Evolutionary conservation across 2,797 vertebrate genomes (phyloP).

Genomic region (Malurus leucopterus): DNA sequence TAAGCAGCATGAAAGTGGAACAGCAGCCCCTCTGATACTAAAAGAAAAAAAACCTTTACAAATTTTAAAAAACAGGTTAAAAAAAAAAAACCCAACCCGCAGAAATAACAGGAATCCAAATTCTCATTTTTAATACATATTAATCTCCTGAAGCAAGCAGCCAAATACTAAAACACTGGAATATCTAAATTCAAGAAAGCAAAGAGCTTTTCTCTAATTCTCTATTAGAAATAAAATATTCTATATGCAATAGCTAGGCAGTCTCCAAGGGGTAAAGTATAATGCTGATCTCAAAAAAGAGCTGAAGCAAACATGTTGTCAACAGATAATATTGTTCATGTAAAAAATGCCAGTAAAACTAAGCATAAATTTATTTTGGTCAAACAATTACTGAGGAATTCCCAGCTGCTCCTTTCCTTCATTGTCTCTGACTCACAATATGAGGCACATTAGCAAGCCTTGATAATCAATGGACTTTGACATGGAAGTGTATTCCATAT

Average conservation of each 20-base stretch:
- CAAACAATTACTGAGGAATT: background rate
- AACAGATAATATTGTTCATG: background rate
- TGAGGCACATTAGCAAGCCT: background rate
- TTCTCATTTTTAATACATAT: background rate
- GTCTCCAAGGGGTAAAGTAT: background rate
- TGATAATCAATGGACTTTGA: background rate
- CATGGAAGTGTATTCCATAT: background rate
- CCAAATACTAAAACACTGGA: background rate
- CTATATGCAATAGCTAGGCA: background rate
- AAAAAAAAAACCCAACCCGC: rapidly evolving
- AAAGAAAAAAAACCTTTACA: background rate
- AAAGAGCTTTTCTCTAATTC: too few relatives aligned
- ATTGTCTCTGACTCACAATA: background rate
- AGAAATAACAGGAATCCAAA: background rate
- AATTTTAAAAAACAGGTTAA: background rate
- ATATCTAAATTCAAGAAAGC: background rate
- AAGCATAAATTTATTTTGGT: background rate
- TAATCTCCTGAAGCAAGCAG: background rate
- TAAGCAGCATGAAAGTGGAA: background rate
- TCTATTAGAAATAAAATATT: background rate
- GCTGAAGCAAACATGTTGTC: background rate
- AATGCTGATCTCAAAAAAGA: background rate
- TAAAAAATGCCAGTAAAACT: background rate
- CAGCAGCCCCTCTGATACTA: background rate
- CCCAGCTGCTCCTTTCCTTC: background rate